A percentile compares a stretch with the other conserved stretches of the same genome.
Conservation (phyloP, 2,113 vertebrate species). For the Nymphicus hollandicus region DNA sequence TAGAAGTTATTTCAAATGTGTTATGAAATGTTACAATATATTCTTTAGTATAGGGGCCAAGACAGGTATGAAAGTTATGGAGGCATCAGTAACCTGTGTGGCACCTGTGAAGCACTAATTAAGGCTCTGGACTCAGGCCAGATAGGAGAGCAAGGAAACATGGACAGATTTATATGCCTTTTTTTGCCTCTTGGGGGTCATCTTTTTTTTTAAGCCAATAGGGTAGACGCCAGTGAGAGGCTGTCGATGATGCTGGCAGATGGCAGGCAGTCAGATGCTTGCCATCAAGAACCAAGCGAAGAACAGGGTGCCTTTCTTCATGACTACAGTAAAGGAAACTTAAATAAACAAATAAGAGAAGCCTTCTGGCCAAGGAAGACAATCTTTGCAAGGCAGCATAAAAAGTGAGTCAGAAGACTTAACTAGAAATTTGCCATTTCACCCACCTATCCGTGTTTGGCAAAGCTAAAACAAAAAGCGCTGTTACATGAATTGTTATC, state of each 20-base stretch:
- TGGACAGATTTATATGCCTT: neutral
- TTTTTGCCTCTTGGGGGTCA: neutral
- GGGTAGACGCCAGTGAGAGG: neutral
- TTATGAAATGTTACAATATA: neutral
- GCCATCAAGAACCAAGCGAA: neutral
- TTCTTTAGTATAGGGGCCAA: neutral
- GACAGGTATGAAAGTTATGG: neutral
- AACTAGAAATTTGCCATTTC: neutral
- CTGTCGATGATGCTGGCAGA: neutral
- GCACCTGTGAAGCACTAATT: neutral
- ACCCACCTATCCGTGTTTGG: neutral
- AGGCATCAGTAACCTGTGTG: neutral
- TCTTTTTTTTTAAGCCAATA: neutral
- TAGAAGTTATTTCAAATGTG: neutral
- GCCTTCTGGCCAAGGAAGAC: neutral
- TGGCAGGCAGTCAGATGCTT: neutral
- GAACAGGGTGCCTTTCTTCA: neutral
- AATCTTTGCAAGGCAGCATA: neutral
- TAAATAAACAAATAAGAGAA: neutral
- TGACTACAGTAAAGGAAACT: neutral
- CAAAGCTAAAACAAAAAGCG: neutral
- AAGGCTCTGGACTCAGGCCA: neutral
- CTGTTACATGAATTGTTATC: neutral
- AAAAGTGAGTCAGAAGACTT: neutral
- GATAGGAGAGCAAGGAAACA: neutral